phyloP scores from a whole-genome alignment of 2,797 vertebrate genomes.

The Pangasius djambal region DNA sequence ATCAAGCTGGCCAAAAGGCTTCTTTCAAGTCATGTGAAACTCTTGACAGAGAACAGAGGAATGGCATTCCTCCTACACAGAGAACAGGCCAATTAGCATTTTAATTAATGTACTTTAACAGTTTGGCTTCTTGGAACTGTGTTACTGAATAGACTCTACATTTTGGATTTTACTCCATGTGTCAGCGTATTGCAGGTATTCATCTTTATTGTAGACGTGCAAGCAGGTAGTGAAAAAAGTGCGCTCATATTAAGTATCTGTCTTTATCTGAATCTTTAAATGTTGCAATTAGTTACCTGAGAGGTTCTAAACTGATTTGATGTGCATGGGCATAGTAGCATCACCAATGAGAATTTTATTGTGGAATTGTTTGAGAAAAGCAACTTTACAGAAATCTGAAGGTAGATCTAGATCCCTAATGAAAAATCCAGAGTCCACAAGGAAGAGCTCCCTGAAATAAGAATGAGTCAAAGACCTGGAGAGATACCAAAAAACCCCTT shows the following conservation, averaged over 20 bases:
- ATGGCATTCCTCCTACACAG: neutral
- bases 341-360: neutral
- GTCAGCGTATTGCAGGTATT: neutral
- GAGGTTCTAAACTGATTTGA: neutral
- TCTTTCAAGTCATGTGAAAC: neutral
- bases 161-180: neutral
- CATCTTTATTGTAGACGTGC: neutral
- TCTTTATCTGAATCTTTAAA: no score
- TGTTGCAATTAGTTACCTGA: no score
- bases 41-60: neutral
- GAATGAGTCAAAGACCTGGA: neutral
- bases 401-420: neutral
- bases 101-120: neutral
- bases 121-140: neutral
- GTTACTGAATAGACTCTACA: neutral
- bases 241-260: neutral
- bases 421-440: neutral
- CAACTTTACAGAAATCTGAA: neutral
- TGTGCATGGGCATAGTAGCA: neutral
- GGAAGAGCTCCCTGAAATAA: neutral
- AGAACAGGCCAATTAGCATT: neutral
- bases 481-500: neutral
- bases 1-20: neutral
- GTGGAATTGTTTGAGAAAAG: neutral
- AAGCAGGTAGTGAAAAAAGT: neutral